A percentile compares a stretch with the other conserved stretches of the same genome.
phyloP scores from a whole-genome alignment of 1,140 invertebrate species.

The Propsilocerus akamusi region DNA sequence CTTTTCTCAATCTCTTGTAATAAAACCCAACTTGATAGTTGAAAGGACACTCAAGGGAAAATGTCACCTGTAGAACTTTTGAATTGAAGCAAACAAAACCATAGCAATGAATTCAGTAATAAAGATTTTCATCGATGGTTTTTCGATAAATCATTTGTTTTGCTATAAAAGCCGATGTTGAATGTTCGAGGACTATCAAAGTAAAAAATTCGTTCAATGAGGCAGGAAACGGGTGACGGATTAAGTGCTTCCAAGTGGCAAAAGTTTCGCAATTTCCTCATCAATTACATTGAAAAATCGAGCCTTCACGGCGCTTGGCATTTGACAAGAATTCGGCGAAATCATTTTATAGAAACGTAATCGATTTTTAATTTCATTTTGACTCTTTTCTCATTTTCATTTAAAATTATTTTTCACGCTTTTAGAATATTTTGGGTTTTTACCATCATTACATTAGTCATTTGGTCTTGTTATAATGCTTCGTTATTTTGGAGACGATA shows the following conservation, averaged over 20 bases:
- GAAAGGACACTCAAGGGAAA: too few relatives aligned
- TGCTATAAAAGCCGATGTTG: too few relatives aligned
- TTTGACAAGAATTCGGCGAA: background rate
- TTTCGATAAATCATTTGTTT: too few relatives aligned
- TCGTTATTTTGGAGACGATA: constrained; percentile 11
- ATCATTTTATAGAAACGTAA: background rate
- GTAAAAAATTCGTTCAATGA: too few relatives aligned
- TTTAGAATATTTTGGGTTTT: background rate
- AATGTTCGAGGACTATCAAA: too few relatives aligned
- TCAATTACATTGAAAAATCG: background rate
- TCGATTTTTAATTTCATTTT: background rate
- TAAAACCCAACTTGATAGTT: too few relatives aligned
- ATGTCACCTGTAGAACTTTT: too few relatives aligned
- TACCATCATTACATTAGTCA: background rate
- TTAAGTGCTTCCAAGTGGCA: background rate
- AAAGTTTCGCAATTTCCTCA: background rate
- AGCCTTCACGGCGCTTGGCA: background rate
- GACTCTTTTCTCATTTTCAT: background rate
- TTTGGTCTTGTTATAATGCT: background rate
- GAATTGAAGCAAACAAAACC: too few relatives aligned
- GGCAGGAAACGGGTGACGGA: too few relatives aligned
- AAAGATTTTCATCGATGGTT: too few relatives aligned
- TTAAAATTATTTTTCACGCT: background rate
- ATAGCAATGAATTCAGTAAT: too few relatives aligned
- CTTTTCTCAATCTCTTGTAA: too few relatives aligned